Evolutionary conservation across 2,888 invertebrate genomes (phyloP), one percentile per base, ranked within the genome.

Genomic region (Caenorhabditis wallacei): DNA sequence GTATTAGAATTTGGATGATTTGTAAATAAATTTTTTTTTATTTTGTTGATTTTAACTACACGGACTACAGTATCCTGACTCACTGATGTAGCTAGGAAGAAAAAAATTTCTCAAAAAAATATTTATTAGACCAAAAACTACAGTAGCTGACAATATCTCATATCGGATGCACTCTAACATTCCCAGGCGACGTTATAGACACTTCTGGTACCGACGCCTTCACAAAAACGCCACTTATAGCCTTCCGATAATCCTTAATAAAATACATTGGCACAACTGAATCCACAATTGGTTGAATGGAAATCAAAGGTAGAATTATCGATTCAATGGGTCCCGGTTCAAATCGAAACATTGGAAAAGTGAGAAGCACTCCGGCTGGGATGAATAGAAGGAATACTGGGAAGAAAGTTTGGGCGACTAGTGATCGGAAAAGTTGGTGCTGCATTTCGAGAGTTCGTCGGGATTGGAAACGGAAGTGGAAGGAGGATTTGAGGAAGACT

Each of bases 221-320:
- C 26, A 4, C 26, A n/a, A 63, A 63, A 16, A 63, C n/a, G n/a
- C 16, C 7, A 7, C 46, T 3, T 0, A 71, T 56, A 11, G 64
- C 43, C 8, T 37, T 46, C 26, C 66, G 57, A 43, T 80, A 80
- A 20, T 80, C 59, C 7, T 51, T 66, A 18, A 71, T 72, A 16
- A 68, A 75, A 48, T 68, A 75, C 66, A 75, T 75, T 1, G 68
- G 66, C 13, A 68, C 75, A 3, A 75, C 7, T 13, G 75, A 46
- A 20, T 75, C 75, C 11, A 75, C 37, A 16, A 75, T 26, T 2
- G 75, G 57, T 18, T 66, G 51, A 11, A 59, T 59, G 1, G 66
- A 51, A 22, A 75, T 66, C 1, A 68, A 16, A 1, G 68, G 26
- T 11, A 68, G 16, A 18, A 75, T 13, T 2, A 68, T 10, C 0